Evolutionary conservation across 2,888 invertebrate species (phyloP), one percentile per base, ranked within the genome.

Genomic region (Geotrupes spiniger): DNA sequence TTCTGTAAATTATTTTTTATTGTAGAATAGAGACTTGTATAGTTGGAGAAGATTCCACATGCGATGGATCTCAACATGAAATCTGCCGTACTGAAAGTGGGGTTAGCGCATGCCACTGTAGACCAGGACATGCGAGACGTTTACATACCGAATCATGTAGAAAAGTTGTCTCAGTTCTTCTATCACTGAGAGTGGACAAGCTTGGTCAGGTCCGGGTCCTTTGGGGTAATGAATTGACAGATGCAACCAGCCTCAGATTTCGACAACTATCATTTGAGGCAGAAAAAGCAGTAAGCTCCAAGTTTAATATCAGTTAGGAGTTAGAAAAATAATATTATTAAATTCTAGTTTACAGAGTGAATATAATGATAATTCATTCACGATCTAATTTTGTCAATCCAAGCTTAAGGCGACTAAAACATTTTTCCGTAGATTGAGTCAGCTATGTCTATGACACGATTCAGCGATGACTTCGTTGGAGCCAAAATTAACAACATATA

Each of bases 401-500:
- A 27, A 27, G 9, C 9, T 27, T 27, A 27, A 8, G 9, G 27
- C 29, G 8, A 4, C 36, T n/a, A n/a, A n/a, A 10, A 21, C 16
- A 12, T 50, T 49, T 48, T 49, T 46, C 64, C 68, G 6, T 69
- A 93, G 92, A 81, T 94, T 65, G 91, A 92, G 71, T 92, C 92
- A 0, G 89, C 92, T 1, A 89, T 94, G 82, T 89, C 90, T 0
- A 91, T 92, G 88, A 93, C 93, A 0, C 90, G 91, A 0, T 89
- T 92, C 65, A 89, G 91, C 0, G 88, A 90, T 62, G 88, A 89
- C 61, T 93, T 91, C 69, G 82, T 93, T 68, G 85, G 87, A 31
- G 84, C 89, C 1, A 79, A 82, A 43, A 84, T 94, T 1, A 92
- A 92, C 68, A 81, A 82, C 9, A 83, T 93, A 5, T 89, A 89